phyloP scores from a whole-genome alignment of 2,797 vertebrate genomes.

The Microhierax caerulescens region DNA sequence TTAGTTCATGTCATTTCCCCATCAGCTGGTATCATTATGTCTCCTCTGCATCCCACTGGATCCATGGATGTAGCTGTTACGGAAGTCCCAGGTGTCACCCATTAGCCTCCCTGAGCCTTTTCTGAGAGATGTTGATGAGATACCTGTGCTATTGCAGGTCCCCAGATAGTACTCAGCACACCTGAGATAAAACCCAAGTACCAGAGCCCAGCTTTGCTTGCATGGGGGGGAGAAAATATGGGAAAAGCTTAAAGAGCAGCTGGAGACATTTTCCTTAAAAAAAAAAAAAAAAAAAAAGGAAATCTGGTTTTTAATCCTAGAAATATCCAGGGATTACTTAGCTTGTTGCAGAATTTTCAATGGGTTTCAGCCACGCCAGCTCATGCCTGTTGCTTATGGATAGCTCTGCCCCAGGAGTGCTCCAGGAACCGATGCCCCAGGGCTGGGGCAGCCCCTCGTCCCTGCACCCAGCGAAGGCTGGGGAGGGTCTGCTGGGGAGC shows the following conservation, averaged over 20 bases:
- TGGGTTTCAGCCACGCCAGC: not conserved
- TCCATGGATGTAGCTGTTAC: not conserved
- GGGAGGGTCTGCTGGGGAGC: not conserved
- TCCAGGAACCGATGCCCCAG: not conserved
- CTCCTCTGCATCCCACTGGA: not conserved
- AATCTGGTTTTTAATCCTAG: not conserved
- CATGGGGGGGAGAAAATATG: not conserved
- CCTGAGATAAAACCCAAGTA: not conserved
- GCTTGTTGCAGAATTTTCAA: not conserved
- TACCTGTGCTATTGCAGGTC: not conserved
- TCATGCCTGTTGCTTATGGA: accelerated
- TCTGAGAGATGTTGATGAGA: not conserved
- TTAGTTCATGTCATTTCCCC: not conserved
- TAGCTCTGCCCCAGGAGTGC: not conserved
- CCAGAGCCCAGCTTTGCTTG: not conserved
- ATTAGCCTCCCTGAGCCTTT: not conserved
- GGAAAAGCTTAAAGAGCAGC: not conserved
- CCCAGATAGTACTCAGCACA: not conserved
- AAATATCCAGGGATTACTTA: not conserved
- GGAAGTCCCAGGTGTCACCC: not conserved
- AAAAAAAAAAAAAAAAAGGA: not conserved
- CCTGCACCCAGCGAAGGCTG: too few species aligned
- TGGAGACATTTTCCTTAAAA: not conserved
- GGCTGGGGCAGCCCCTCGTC: not conserved
- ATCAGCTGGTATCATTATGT: not conserved